phyloP scores from a whole-genome alignment of 2,113 vertebrate genomes.

The Bothrops jararaca region DNA sequence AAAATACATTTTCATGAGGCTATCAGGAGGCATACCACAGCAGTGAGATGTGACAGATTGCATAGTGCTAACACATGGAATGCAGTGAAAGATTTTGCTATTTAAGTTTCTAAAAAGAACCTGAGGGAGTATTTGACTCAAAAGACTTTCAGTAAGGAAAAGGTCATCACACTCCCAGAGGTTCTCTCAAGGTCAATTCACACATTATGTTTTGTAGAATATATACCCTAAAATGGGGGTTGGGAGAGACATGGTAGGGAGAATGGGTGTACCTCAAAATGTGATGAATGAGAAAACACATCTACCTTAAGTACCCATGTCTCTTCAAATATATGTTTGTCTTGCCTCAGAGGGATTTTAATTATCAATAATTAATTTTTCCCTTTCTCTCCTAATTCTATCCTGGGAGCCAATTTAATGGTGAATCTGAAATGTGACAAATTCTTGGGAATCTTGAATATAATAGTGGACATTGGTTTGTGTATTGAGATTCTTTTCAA shows the following conservation, averaged over 20 bases:
- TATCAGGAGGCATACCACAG: slow-evolving; percentile 28
- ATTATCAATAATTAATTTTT: background rate
- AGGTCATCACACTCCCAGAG: slow-evolving; percentile 3
- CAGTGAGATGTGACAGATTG: slow-evolving; percentile 28
- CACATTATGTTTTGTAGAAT: slow-evolving; percentile 13
- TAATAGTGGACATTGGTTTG: background rate
- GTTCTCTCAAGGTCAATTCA: slow-evolving; percentile 1
- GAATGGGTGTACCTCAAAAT: background rate
- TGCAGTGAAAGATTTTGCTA: slow-evolving; percentile 16
- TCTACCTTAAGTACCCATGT: background rate
- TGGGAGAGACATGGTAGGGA: background rate
- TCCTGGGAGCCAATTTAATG: background rate
- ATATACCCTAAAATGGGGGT: background rate
- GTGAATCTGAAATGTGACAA: background rate
- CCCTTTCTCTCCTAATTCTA: background rate
- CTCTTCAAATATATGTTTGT: background rate
- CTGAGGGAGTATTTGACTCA: slow-evolving; percentile 5
- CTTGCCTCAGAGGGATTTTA: background rate
- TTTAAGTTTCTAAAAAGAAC: slow-evolving; percentile 12
- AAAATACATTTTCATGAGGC: slow-evolving; percentile 24
- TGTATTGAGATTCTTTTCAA: background rate
- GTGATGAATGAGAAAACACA: background rate
- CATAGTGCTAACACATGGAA: slow-evolving; percentile 14
- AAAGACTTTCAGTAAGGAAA: slow-evolving; percentile 17
- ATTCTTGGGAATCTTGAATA: background rate